Conservation (phyloP, 2,888 invertebrate genomes). For the Notodonta ziczac region DNA sequence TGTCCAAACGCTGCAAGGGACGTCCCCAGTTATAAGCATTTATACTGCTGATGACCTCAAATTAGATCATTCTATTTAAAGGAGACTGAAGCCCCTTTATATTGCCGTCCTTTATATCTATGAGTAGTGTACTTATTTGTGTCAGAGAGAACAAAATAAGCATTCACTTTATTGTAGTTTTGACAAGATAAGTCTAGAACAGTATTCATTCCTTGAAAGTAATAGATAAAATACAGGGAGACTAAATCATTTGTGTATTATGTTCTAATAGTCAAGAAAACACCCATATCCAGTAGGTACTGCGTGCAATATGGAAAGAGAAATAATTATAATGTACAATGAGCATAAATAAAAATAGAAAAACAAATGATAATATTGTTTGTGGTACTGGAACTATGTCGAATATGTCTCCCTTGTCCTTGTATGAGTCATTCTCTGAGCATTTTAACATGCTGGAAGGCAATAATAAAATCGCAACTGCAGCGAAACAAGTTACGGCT, state of each 20-base stretch:
- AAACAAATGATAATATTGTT: constrained; percentile 23
- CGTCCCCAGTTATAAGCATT: constrained; percentile 24
- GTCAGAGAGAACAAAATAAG: neutral
- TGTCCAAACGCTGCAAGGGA: constrained; percentile 28
- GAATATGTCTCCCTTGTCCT: constrained; percentile 29
- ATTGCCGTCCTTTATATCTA: neutral
- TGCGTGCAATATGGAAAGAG: constrained; percentile 6
- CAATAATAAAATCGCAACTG: constrained; percentile 28
- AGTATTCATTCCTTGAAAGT: neutral
- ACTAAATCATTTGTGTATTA: neutral
- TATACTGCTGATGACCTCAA: constrained; percentile 22
- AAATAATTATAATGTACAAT: constrained; percentile 3
- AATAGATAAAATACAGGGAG: neutral
- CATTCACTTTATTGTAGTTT: neutral
- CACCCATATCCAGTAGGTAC: neutral
- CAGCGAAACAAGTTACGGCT: constrained; percentile 16
- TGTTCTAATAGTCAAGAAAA: too few relatives aligned
- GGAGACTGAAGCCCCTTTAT: neutral
- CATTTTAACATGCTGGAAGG: constrained; percentile 17
- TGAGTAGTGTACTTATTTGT: neutral
- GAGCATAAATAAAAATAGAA: constrained; percentile 12
- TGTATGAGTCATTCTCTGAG: constrained; percentile 28
- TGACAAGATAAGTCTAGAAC: neutral
- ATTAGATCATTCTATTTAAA: constrained; percentile 9
- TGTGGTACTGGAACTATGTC: constrained; percentile 25